These are phyloP conservation scores for Catocala sponsa DNA, from an alignment of 2,888 invertebrate species.

Conservation along the genomic window DNA sequence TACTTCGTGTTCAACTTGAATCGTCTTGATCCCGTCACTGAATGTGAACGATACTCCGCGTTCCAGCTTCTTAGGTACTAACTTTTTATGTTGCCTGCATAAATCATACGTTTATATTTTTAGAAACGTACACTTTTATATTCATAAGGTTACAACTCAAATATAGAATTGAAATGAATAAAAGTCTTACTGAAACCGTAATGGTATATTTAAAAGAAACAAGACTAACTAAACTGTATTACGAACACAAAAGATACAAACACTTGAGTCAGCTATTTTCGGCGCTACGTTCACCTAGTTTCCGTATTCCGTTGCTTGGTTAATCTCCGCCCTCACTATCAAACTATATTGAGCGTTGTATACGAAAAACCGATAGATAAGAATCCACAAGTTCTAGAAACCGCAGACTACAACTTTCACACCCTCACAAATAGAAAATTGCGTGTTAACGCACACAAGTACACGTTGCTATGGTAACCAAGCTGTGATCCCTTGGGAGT, in stretches of 20 bases:
- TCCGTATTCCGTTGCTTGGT: constrained; percentile 23
- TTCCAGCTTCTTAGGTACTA: constrained; percentile 35
- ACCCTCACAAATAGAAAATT: constrained; percentile 63
- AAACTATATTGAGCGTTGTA: constrained; percentile 54
- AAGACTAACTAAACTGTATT: neutral
- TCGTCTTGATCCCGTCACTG: constrained; percentile 66
- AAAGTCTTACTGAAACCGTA: too few species aligned
- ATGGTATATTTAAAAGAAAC: neutral
- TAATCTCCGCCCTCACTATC: constrained; percentile 50
- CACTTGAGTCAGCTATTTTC: constrained; percentile 15
- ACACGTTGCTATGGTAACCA: constrained; percentile 68
- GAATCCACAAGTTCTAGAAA: constrained; percentile 74
- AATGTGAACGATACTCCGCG: constrained; percentile 39
- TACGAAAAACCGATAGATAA: constrained; percentile 71
- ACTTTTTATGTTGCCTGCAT: constrained; percentile 28
- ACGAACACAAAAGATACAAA: constrained; percentile 10
- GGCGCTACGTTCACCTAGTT: constrained; percentile 26
- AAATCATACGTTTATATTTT: too few species aligned
- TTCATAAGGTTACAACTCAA: too few species aligned
- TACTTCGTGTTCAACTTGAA: constrained; percentile 56
- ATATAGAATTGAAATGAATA: too few species aligned
- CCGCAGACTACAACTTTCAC: constrained; percentile 72
- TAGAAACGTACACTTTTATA: neutral
- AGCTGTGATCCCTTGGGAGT: constrained; percentile 71
- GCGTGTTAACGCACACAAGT: constrained; percentile 68